Evolutionary conservation across 2,113 vertebrate species (phyloP).

Genomic region (Lepus americanus): DNA sequence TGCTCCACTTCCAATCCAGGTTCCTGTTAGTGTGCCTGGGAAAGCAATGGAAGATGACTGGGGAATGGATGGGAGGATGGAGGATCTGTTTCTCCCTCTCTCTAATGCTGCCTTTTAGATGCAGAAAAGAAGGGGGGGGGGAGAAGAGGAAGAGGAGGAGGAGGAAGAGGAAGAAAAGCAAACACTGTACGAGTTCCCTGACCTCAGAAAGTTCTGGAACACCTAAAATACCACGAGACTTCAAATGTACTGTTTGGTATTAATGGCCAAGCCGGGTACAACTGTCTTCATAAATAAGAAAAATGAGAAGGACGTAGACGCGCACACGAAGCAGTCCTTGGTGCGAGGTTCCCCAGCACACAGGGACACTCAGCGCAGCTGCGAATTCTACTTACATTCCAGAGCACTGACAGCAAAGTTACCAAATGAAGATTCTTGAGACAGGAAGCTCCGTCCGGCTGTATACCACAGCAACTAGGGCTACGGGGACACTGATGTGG

Average conservation of each 20-base stretch:
- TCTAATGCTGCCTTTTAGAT: too few relatives aligned
- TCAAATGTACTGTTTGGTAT: slow-evolving; percentile 72
- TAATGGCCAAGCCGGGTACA: slow-evolving; percentile 39
- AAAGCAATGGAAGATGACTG: too few relatives aligned
- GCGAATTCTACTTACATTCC: slow-evolving; percentile 82
- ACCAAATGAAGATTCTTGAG: slow-evolving; percentile 77
- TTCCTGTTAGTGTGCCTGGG: too few relatives aligned
- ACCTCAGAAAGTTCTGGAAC: slow-evolving; percentile 56
- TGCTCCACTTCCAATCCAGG: too few relatives aligned
- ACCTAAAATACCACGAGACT: slow-evolving; percentile 19
- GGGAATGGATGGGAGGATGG: too few relatives aligned
- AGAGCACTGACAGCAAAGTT: slow-evolving; percentile 69
- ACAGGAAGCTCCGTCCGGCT: slow-evolving; percentile 63
- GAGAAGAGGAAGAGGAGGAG: too few relatives aligned
- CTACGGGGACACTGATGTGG: slow-evolving; percentile 38
- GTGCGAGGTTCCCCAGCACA: slow-evolving; percentile 67
- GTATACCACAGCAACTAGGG: slow-evolving; percentile 69
- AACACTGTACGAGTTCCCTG: not conserved
- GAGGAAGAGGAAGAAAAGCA: not conserved
- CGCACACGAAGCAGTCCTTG: slow-evolving; percentile 73
- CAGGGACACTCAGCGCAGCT: not conserved
- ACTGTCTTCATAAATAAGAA: slow-evolving; percentile 75
- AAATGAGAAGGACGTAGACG: slow-evolving; percentile 67
- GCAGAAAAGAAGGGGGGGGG: too few relatives aligned
- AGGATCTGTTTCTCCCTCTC: too few relatives aligned